Conservation (phyloP, 1,140 invertebrate genomes). For the Calephelis virginiensis region DNA sequence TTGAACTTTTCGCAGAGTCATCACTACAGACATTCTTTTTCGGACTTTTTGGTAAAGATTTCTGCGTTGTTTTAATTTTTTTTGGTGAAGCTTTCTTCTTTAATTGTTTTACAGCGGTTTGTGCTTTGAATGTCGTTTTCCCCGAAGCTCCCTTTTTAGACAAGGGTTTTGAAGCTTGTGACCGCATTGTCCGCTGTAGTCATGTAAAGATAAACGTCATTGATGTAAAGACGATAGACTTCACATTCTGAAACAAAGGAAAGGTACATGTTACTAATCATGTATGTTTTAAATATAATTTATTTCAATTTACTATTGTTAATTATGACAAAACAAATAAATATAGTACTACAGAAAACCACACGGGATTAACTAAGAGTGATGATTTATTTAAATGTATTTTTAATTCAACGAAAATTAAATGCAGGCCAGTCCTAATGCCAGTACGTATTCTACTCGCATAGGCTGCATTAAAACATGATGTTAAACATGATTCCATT, state of each 20-base stretch:
- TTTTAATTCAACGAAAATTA: too few species aligned
- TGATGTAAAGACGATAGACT: constrained; percentile 50
- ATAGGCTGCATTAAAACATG: too few species aligned
- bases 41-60: constrained; percentile 45
- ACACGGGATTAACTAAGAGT: too few species aligned
- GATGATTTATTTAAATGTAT: too few species aligned
- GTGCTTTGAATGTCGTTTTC: constrained; percentile 61
- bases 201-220: constrained; percentile 55
- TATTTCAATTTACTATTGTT: too few species aligned
- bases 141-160: constrained; percentile 51
- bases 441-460: too few species aligned
- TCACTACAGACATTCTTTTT: constrained; percentile 53
- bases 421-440: too few species aligned
- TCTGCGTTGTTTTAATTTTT: constrained; percentile 54
- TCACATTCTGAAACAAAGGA: constrained; percentile 70
- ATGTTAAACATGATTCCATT: too few species aligned
- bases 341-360: too few species aligned
- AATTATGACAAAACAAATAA: too few species aligned
- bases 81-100: constrained; percentile 54
- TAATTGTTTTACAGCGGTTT: constrained; percentile 45
- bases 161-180: constrained; percentile 66
- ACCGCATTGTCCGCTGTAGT: constrained; percentile 69
- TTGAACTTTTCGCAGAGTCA: constrained; percentile 39
- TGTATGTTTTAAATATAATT: too few species aligned
- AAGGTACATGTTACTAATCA: constrained; percentile 2